phyloP scores from a whole-genome alignment of 1,140 invertebrate genomes.

The Drosophila ficusphila region DNA sequence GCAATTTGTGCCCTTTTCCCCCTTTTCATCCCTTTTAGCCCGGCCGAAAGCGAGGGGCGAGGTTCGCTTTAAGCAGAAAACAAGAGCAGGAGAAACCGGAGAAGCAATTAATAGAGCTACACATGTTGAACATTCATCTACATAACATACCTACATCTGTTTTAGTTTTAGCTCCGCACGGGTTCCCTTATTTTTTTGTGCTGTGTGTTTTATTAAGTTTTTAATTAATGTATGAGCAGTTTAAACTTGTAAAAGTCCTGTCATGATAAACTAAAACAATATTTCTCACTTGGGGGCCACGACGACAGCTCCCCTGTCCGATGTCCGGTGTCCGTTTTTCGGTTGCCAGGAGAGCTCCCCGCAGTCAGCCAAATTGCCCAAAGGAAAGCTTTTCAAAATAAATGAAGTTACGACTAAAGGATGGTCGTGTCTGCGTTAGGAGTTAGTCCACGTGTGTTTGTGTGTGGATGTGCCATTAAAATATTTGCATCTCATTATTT shows the following conservation, averaged over 20 bases:
- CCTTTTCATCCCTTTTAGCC: neutral
- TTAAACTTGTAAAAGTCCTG: constrained; percentile 82
- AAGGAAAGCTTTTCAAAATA: constrained; percentile 68
- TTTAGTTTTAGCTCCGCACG: constrained; percentile 34
- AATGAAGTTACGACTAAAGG: constrained; percentile 64
- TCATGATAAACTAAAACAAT: constrained; percentile 83
- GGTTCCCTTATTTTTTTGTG: constrained; percentile 21
- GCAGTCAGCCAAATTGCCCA: constrained; percentile 42
- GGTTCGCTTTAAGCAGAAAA: constrained; percentile 17
- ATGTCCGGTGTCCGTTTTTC: constrained; percentile 2
- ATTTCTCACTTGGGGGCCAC: constrained; percentile 72
- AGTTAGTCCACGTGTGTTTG: constrained; percentile 6
- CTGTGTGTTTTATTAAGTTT: constrained; percentile 79
- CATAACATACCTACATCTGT: constrained; percentile 32
- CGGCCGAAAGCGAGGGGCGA: neutral
- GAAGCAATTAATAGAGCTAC: constrained; percentile 51
- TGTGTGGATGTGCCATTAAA: constrained; percentile 64
- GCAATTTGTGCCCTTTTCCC: constrained; percentile 4
- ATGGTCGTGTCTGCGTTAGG: constrained; percentile 18
- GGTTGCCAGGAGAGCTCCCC: constrained; percentile 1
- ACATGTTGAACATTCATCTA: constrained; percentile 42
- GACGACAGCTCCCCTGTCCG: constrained; percentile 37
- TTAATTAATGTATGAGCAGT: constrained; percentile 83
- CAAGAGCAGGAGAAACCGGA: neutral
- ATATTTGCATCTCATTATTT: constrained; percentile 80